These are phyloP conservation scores for Okapia johnstoni DNA, from an alignment of 2,113 vertebrate species.

Conservation along the genomic window DNA sequence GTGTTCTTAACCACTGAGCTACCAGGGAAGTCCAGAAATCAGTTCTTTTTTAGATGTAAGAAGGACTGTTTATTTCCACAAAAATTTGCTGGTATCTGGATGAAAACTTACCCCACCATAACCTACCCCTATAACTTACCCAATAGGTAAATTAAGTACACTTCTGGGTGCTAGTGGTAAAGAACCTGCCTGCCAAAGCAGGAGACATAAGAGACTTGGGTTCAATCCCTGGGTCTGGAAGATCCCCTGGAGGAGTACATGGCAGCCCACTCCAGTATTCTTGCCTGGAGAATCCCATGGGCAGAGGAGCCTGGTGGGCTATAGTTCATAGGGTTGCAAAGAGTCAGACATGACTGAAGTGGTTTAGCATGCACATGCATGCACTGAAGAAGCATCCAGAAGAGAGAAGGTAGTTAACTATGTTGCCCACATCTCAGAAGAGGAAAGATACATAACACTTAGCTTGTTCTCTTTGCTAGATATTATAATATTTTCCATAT, in stretches of 20 bases:
- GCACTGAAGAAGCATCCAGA: neutral
- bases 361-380: neutral
- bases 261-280: neutral
- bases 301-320: neutral
- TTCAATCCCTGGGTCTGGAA: fast-evolving
- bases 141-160: neutral
- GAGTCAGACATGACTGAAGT: neutral
- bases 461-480: neutral
- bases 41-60: neutral
- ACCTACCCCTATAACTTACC: neutral
- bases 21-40: neutral
- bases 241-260: neutral
- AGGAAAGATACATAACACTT: neutral
- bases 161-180: neutral
- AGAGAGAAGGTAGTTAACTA: neutral
- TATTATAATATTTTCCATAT: neutral
- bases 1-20: neutral
- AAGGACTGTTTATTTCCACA: neutral
- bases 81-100: neutral
- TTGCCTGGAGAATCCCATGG: neutral
- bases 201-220: neutral
- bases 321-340: neutral
- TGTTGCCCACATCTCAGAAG: neutral
- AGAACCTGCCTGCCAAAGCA: neutral
- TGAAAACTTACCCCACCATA: neutral